Evolutionary conservation across 2,113 vertebrate species (phyloP), one percentile per base, ranked within the genome.

Genomic region (Aegithalos caudatus): DNA sequence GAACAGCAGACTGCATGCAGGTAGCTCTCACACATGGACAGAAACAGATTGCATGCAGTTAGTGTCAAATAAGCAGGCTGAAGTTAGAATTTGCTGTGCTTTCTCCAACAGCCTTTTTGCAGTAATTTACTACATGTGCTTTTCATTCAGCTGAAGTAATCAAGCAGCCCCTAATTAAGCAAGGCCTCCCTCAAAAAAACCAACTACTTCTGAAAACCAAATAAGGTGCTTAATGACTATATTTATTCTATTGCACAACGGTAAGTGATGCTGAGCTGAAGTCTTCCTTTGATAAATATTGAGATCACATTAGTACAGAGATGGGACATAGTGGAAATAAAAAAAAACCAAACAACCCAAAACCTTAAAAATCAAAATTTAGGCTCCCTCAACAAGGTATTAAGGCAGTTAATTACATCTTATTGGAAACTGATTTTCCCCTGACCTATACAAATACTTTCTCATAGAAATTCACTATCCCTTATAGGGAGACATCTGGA

Each of bases 121-220:
- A 94, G 67, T 76, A 70, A 74, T 86, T 91, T 90, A 90, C 78
- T 87, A 57, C 64, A 12, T 44, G 48, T 69, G 45, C 35, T 81
- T 94, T 88, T 54, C 74, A 85, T 88, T 95, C 71, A 92, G 29
- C 37, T 85, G 35, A 81, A 95, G 33, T 50, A 62, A 92, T 96
- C 77, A 93, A 94, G 92, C 61, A 97, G 77, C 66, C 79, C 88
- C 60, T 45, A 85, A 83, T 13, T 61, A 90, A 95, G 94, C 44
- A 65, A 31, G 22, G 53, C 12, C 27, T 62, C 28, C 21, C 65
- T 84, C 86, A 94, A 61, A 95, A 69, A 94, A 87, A 20, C 0
- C 65, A 95, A 94, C 95, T 96, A 83, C 64, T 93, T 95, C 66
- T 95, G 85, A 96, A 97, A 95, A 95, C 65, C 37, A 24, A 97